Evolutionary conservation across 2,113 vertebrate species (phyloP).

Genomic region (Spizaetus ornatus): DNA sequence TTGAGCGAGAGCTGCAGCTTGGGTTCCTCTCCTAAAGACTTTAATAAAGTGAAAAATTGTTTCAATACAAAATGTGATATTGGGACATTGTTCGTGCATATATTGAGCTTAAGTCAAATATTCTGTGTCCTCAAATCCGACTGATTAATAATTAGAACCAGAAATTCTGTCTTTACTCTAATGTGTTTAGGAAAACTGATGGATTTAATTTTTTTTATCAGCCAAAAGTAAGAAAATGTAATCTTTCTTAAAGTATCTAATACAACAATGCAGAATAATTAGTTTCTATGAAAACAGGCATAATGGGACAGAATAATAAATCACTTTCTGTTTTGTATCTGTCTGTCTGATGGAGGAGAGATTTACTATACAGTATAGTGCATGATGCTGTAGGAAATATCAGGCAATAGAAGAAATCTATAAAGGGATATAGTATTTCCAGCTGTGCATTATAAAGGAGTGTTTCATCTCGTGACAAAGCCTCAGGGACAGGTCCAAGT

Average conservation of each 20-base stretch:
- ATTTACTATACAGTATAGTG: slow-evolving; percentile 57
- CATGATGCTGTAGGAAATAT: slow-evolving; percentile 44
- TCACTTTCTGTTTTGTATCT: slow-evolving; percentile 73
- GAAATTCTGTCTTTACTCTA: slow-evolving; percentile 78
- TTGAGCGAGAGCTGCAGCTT: slow-evolving; percentile 46
- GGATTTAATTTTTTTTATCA: slow-evolving; percentile 86
- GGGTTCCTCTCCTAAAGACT: slow-evolving; percentile 68
- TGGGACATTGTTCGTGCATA: slow-evolving; percentile 77
- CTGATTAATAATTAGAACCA: slow-evolving; percentile 83
- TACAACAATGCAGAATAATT: slow-evolving; percentile 83
- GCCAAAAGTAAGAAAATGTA: slow-evolving; percentile 83
- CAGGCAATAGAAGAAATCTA: slow-evolving; percentile 27
- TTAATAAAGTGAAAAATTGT: slow-evolving; percentile 82
- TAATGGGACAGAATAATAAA: slow-evolving; percentile 82
- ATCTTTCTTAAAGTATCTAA: slow-evolving; percentile 85
- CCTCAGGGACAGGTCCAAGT: background rate
- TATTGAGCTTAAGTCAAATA: slow-evolving; percentile 80
- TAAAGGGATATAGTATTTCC: slow-evolving; percentile 29
- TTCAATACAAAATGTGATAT: slow-evolving; percentile 77
- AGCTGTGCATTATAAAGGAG: slow-evolving; percentile 27
- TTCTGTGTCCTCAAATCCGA: slow-evolving; percentile 76
- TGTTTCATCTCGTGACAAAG: slow-evolving; percentile 4
- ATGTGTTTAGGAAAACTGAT: slow-evolving; percentile 85
- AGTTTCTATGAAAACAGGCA: slow-evolving; percentile 82
- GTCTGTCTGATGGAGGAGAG: slow-evolving; percentile 72